Evolutionary conservation across 2,888 invertebrate species (phyloP), one percentile per base, ranked within the genome.

Genomic region (Junonia oenone): DNA sequence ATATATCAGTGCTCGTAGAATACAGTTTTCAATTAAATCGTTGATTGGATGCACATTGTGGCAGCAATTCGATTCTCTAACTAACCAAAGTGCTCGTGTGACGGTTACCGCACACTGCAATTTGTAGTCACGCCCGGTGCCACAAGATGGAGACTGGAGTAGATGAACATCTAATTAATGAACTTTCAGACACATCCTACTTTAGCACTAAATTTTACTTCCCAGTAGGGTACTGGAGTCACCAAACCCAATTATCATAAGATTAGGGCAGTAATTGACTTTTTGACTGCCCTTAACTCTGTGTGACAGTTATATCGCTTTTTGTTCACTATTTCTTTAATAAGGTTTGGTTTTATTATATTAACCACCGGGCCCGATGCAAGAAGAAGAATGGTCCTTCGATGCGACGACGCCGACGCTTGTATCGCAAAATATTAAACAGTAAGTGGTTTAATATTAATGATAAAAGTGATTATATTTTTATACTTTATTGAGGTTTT

Each of bases 11-110:
- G 17, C 9, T 37, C 8, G 1, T 9, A 15, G 9, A 17, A 38
- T 38, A 38, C 38, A 38, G 17, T 37, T 8, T 38, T 38, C 43
- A 55, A 51, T 51, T 48, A 51, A 55, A 27, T 14, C 35, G 9
- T 19, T 48, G 22, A 45, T 45, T 49, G 48, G 55, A 49, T 49
- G 38, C 27, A n/a, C 33, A 13, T 5, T 52, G 56, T 31, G 52
- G 59, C 46, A 31, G 17, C 27, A 46, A 52, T 59, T 56, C 50
- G 37, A 56, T 56, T 56, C 45, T 40, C 45, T 45, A 59, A 55
- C 58, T 45, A 51, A 55, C 55, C 55, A 31, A 48, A 47, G 14
- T 15, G 35, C 31, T 38, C 31, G 14, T 33, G 13, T 37, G 38
- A 33, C 29, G 22, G 40, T 43, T 6, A 1, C 31, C 53, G 19